phyloP scores from a whole-genome alignment of 2,797 vertebrate species.

The Brachymystax lenok region DNA sequence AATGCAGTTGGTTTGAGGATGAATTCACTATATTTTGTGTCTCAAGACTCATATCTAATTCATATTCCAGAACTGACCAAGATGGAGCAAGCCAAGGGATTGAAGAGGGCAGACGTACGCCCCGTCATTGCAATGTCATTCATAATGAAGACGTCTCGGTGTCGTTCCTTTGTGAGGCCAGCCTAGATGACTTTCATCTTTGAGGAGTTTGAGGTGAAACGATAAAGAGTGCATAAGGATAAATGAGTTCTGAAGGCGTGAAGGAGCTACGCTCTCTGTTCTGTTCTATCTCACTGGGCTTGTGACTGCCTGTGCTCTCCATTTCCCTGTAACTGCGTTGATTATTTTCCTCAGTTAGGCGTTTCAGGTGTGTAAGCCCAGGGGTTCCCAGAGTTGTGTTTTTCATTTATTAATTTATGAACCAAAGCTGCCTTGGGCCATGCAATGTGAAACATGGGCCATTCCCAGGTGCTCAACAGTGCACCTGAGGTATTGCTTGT shows the following conservation, averaged over 20 bases:
- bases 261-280: conserved; percentile 45
- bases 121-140: conserved; percentile 39
- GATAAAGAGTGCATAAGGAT: conserved; percentile 39
- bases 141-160: conserved; percentile 59
- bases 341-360: conserved; percentile 67
- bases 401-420: conserved; percentile 75
- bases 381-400: conserved; percentile 64
- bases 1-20: background rate
- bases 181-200: conserved; percentile 58
- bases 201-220: conserved; percentile 53
- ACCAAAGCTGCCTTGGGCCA: conserved; percentile 53
- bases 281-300: conserved; percentile 58
- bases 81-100: conserved; percentile 50
- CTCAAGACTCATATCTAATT: conserved; percentile 38
- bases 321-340: conserved; percentile 37
- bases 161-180: conserved; percentile 35
- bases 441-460: conserved; percentile 55
- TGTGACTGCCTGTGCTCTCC: conserved; percentile 49
- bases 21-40: background rate
- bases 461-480: conserved; percentile 55
- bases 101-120: conserved; percentile 47
- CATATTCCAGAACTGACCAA: conserved; percentile 38
- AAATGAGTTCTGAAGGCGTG: conserved; percentile 52
- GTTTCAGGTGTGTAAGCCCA: conserved; percentile 69
- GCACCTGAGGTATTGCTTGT: conserved; percentile 43